Percentiles rank a stretch among this genome's conserved stretches.
phyloP scores from a whole-genome alignment of 2,113 vertebrate genomes.

The Rhinopomastus cyanomelas region DNA sequence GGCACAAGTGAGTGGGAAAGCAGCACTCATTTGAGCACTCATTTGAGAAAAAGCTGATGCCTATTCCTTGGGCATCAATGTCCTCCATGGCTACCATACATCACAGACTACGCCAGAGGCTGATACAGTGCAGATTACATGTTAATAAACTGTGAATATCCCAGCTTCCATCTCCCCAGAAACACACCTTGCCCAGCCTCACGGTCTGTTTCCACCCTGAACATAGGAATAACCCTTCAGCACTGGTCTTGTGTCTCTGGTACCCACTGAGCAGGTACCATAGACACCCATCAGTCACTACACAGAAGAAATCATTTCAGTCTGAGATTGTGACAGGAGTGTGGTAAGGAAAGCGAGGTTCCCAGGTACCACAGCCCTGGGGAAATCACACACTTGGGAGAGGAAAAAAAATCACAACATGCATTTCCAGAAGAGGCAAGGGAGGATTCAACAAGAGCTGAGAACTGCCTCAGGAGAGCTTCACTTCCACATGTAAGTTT shows the following conservation, averaged over 20 bases:
- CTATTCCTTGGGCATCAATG: rapidly evolving
- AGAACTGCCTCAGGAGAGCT: conserved; percentile 37
- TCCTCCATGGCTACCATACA: rapidly evolving
- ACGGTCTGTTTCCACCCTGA: not conserved
- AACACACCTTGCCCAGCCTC: not conserved
- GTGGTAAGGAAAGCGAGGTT: not conserved
- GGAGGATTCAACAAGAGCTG: conserved; percentile 34
- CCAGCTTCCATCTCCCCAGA: not conserved
- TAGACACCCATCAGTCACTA: not conserved
- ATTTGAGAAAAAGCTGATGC: not conserved
- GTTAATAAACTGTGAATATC: not conserved
- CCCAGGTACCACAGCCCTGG: not conserved
- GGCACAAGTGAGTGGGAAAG: not conserved
- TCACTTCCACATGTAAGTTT: not conserved
- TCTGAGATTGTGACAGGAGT: not conserved
- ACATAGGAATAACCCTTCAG: not conserved
- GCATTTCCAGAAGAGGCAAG: not conserved
- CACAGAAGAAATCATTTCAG: not conserved
- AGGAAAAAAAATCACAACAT: not conserved
- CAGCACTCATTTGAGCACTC: not conserved
- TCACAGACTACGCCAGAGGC: not conserved
- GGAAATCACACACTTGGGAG: not conserved
- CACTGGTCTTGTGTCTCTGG: not conserved
- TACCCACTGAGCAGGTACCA: not conserved
- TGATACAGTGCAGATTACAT: not conserved